Percentiles rank a stretch among this genome's conserved stretches.
Conservation (phyloP, 2,113 vertebrate genomes). For the Paramisgurnus dabryanus region DNA sequence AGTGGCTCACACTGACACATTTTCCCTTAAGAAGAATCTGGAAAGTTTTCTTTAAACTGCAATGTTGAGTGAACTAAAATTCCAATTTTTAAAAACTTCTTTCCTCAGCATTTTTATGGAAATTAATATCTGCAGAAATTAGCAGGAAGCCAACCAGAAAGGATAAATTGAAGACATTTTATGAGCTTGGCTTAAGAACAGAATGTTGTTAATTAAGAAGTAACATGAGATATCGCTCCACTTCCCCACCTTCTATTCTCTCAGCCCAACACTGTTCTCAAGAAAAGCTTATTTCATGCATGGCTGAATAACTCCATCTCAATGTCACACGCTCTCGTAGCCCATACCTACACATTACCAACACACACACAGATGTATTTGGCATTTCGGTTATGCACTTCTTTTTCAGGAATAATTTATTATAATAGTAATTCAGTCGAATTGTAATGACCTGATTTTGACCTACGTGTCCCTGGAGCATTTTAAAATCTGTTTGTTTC, state of each 20-base stretch:
- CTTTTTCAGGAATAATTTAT: slow-evolving; percentile 21
- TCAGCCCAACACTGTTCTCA: slow-evolving; percentile 53
- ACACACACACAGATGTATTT: background rate
- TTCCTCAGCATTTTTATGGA: slow-evolving; percentile 49
- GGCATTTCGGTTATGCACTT: background rate
- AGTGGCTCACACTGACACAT: background rate
- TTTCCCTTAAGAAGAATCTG: background rate
- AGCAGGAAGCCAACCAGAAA: slow-evolving; percentile 48
- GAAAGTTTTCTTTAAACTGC: slow-evolving; percentile 19
- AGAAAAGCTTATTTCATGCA: slow-evolving; percentile 75
- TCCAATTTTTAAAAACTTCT: background rate
- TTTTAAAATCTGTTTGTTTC: slow-evolving; percentile 1
- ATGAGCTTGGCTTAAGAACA: slow-evolving; percentile 57
- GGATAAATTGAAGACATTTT: slow-evolving; percentile 61
- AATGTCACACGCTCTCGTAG: slow-evolving; percentile 26
- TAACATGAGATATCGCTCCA: slow-evolving; percentile 62
- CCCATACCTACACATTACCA: background rate
- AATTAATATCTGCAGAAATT: slow-evolving; percentile 50
- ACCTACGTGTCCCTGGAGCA: background rate
- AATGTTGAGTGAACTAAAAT: background rate
- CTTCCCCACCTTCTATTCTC: slow-evolving; percentile 27
- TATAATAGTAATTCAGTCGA: slow-evolving; percentile 12
- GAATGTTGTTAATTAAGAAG: slow-evolving; percentile 71
- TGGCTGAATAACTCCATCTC: slow-evolving; percentile 58
- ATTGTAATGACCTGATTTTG: background rate